These are phyloP conservation scores for Labeo calbasu DNA, from an alignment of 2,797 vertebrate genomes.

Conservation along the genomic window DNA sequence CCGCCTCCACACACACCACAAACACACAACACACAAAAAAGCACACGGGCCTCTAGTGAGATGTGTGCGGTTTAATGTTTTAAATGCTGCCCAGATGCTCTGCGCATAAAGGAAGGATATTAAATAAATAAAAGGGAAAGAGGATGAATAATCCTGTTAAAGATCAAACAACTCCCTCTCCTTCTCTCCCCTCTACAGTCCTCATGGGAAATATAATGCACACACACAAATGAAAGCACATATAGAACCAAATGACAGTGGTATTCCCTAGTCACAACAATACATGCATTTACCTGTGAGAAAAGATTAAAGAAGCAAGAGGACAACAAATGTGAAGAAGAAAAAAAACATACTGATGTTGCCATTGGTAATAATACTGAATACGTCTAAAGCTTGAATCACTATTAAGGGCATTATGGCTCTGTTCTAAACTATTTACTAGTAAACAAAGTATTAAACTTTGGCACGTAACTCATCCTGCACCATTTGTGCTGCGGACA, in stretches of 20 bases:
- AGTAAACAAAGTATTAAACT: slow-evolving; percentile 6
- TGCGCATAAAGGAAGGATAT: slow-evolving; percentile 61
- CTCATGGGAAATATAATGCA: slow-evolving; percentile 41
- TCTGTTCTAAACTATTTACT: slow-evolving; percentile 19
- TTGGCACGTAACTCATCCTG: neutral
- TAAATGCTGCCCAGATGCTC: slow-evolving; percentile 48
- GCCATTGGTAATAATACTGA: slow-evolving; percentile 25
- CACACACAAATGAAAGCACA: slow-evolving; percentile 22
- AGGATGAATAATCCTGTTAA: slow-evolving; percentile 79
- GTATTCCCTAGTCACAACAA: slow-evolving; percentile 45
- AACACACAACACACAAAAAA: slow-evolving; percentile 29
- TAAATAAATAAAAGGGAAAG: slow-evolving; percentile 77
- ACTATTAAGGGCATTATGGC: neutral
- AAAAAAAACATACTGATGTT: neutral
- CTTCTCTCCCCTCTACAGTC: slow-evolving; percentile 31
- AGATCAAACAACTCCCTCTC: slow-evolving; percentile 73
- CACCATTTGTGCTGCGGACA: neutral
- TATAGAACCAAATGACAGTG: slow-evolving; percentile 39
- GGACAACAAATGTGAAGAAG: slow-evolving; percentile 19
- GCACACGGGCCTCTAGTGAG: slow-evolving; percentile 12
- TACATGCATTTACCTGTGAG: slow-evolving; percentile 40
- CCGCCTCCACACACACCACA: slow-evolving; percentile 24
- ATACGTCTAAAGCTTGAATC: neutral
- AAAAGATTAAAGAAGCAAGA: slow-evolving; percentile 33
- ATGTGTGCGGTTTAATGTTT: slow-evolving; percentile 30